Conservation (phyloP, 1,140 invertebrate species). For the Nasonia giraulti region DNA sequence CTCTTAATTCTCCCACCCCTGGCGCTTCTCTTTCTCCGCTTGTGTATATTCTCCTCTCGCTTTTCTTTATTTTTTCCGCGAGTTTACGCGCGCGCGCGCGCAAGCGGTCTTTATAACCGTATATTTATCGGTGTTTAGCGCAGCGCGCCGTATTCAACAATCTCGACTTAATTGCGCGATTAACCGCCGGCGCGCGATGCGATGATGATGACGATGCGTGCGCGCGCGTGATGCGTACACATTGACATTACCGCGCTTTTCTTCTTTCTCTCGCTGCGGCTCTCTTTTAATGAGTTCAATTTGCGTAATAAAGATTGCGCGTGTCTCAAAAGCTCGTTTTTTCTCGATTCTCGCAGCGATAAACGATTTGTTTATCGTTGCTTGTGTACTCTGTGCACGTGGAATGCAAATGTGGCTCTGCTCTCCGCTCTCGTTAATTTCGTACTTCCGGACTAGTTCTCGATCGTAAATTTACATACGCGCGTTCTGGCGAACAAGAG, state of each 20-base stretch:
- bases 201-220: background rate
- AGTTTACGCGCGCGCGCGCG: background rate
- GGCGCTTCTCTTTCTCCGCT: background rate
- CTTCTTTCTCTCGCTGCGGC: background rate
- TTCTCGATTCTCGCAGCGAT: background rate
- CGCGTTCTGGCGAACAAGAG: too few relatives aligned
- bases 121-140: slow-evolving; percentile 5
- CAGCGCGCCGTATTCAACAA: slow-evolving; percentile 29
- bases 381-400: too few relatives aligned
- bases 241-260: background rate
- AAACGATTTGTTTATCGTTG: background rate
- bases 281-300: background rate
- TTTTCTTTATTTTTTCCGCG: slow-evolving; percentile 22
- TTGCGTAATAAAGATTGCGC: slow-evolving; percentile 30
- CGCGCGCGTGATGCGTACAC: too few relatives aligned
- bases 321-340: background rate
- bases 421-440: slow-evolving; percentile 8
- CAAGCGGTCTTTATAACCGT: background rate
- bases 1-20: slow-evolving; percentile 38
- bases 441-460: background rate
- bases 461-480: too few relatives aligned
- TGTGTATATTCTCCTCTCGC: slow-evolving; percentile 40
- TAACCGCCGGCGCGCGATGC: background rate
- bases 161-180: slow-evolving; percentile 28
- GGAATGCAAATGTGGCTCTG: too few relatives aligned